phyloP scores from a whole-genome alignment of 2,888 invertebrate species.

The Athalia rosae region DNA sequence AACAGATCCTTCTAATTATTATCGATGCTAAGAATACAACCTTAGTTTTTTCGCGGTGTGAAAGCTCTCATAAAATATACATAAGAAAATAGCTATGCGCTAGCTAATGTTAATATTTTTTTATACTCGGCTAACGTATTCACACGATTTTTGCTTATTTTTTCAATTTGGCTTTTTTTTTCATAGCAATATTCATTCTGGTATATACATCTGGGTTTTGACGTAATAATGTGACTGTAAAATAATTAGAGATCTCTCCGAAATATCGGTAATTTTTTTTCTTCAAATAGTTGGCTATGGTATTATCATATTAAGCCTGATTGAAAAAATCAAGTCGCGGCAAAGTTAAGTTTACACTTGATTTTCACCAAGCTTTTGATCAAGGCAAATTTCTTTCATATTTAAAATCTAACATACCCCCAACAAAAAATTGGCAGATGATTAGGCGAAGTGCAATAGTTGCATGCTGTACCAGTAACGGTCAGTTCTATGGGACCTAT shows the following conservation, averaged over 20 bases:
- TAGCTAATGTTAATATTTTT: slow-evolving; percentile 22
- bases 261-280: background rate
- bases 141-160: background rate
- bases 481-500: too few relatives aligned
- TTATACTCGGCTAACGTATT: slow-evolving; percentile 3
- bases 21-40: slow-evolving; percentile 11
- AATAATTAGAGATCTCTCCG: too few relatives aligned
- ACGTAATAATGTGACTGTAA: background rate
- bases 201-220: slow-evolving; percentile 7
- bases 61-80: slow-evolving; percentile 34
- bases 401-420: background rate
- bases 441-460: background rate
- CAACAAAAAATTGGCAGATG: background rate
- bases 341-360: background rate
- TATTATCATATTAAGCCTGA: background rate
- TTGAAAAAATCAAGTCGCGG: background rate
- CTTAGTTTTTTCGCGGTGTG: background rate
- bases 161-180: too few relatives aligned
- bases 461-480: background rate
- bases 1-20: slow-evolving; percentile 13
- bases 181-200: slow-evolving; percentile 11
- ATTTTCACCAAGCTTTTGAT: background rate
- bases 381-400: background rate
- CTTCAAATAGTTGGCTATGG: background rate
- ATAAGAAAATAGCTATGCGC: slow-evolving; percentile 37